Evolutionary conservation across 37 sponge, comb jelly and placozoan species (phyloP), one percentile per base, ranked within the genome.

Genomic region (Theonella swinhoei): DNA sequence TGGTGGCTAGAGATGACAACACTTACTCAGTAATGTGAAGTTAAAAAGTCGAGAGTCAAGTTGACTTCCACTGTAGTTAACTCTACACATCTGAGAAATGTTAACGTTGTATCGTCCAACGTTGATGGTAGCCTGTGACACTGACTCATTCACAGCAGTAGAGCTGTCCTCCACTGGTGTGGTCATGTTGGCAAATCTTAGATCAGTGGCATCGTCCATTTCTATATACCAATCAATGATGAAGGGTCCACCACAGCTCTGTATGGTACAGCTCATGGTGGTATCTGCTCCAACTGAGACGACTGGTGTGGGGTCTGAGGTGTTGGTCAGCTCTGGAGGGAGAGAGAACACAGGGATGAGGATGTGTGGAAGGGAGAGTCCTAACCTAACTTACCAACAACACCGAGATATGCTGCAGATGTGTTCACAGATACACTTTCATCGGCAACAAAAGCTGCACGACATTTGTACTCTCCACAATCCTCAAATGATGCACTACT

Each of bases 341-440:
- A 32, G 69, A 4, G 34, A 32, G 69, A 31, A 32, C 32, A 4
- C 34, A 29, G 34, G 30, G 69, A 32, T 29, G 34, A 33, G 5
- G 69, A 29, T 20, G 3, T n/a, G n/a, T n/a, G 69, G 69, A 1
- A 68, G 69, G 69, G 75, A 39, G 58, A 47, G 59, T 40, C 54
- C n/a, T 20, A 58, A 47, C 54, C 14, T 17, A 47, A 47, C 54
- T 47, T 14, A 47, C 54, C 11, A 14, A 17, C 7, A 14, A 47
- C 54, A 17, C 54, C 54, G 14, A 47, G 54, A 7, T 47, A 7
- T 47, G 54, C 54, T 17, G 54, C 11, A 17, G 54, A 14, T 7
- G 54, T 17, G 14, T 17, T 47, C 54, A 47, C 54, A 47, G 7
- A n/a, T n/a, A n/a, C n/a, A n/a, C 54, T 47, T 14, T 14, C 54